Percentiles rank a stretch among this genome's conserved stretches.
Evolutionary conservation across 2,797 vertebrate genomes (phyloP).

Genomic region (Chelon labrosus): DNA sequence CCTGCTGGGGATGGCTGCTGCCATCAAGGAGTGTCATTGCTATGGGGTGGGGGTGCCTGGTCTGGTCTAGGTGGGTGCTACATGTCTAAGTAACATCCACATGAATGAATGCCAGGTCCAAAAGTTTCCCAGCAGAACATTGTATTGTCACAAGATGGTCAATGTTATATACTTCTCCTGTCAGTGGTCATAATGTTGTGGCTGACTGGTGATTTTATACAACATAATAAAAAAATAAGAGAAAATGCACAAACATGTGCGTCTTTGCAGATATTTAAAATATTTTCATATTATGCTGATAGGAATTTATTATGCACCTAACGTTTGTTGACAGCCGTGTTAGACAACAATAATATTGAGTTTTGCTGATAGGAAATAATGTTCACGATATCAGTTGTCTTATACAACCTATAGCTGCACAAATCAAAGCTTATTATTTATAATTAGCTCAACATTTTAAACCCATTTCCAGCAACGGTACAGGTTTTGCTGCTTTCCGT

Average conservation of each 20-base stretch:
- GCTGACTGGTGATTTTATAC: too few relatives aligned
- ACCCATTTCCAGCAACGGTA: neutral
- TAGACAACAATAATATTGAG: conserved; percentile 5
- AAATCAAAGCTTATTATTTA: conserved; percentile 30
- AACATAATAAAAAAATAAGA: neutral
- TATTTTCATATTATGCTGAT: neutral
- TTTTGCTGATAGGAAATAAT: neutral
- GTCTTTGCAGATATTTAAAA: neutral
- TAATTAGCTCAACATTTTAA: conserved; percentile 38
- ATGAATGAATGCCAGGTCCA: too few relatives aligned
- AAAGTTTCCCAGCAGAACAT: too few relatives aligned
- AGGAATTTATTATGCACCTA: neutral
- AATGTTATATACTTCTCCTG: too few relatives aligned
- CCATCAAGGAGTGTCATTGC: too few relatives aligned
- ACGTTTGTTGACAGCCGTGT: neutral
- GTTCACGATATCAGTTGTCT: neutral
- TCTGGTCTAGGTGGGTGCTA: too few relatives aligned
- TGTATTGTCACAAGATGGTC: too few relatives aligned
- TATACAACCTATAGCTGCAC: neutral
- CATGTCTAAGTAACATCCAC: too few relatives aligned
- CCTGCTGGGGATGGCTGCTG: too few relatives aligned
- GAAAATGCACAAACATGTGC: neutral
- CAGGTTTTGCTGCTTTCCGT: neutral
- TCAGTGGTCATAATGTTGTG: too few relatives aligned
- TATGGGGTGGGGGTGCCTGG: too few relatives aligned